phyloP scores from a whole-genome alignment of 2,113 vertebrate species.

The Proterorhinus semilunaris region DNA sequence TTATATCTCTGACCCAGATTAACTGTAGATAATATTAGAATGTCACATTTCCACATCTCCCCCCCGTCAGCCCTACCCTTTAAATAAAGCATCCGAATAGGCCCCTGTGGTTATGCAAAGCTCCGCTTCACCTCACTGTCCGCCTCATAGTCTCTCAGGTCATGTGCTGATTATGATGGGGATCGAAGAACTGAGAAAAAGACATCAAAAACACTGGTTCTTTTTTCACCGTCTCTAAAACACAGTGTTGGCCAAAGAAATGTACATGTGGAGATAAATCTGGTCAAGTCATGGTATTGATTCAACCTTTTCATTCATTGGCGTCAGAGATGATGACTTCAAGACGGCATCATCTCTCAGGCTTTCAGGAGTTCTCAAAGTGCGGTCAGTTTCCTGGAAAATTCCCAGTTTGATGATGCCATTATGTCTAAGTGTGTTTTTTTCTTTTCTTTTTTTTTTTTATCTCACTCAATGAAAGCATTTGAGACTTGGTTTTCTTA shows the following conservation, averaged over 20 bases:
- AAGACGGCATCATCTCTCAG: background rate
- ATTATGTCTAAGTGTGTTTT: conserved; percentile 6
- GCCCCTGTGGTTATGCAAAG: background rate
- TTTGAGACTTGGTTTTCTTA: conserved; percentile 41
- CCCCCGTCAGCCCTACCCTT: background rate
- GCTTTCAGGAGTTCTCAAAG: background rate
- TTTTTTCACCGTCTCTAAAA: background rate
- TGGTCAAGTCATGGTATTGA: background rate
- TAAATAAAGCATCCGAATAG: background rate
- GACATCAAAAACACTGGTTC: conserved; percentile 21
- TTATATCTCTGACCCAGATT: background rate
- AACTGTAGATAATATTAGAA: background rate
- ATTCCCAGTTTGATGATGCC: conserved; percentile 25
- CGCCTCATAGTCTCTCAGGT: conserved; percentile 42
- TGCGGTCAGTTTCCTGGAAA: conserved; percentile 15
- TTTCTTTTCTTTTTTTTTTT: conserved; percentile 1
- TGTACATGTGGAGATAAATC: background rate
- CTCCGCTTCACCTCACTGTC: background rate
- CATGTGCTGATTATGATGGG: conserved; percentile 55
- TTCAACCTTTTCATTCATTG: background rate
- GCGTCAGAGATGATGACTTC: background rate
- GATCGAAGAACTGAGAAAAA: background rate
- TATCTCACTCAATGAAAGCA: conserved; percentile 35
- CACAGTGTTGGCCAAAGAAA: conserved; percentile 12
- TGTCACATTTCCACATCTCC: background rate